phyloP scores from a whole-genome alignment of 2,888 invertebrate genomes.

The Tetragonisca angustula region DNA sequence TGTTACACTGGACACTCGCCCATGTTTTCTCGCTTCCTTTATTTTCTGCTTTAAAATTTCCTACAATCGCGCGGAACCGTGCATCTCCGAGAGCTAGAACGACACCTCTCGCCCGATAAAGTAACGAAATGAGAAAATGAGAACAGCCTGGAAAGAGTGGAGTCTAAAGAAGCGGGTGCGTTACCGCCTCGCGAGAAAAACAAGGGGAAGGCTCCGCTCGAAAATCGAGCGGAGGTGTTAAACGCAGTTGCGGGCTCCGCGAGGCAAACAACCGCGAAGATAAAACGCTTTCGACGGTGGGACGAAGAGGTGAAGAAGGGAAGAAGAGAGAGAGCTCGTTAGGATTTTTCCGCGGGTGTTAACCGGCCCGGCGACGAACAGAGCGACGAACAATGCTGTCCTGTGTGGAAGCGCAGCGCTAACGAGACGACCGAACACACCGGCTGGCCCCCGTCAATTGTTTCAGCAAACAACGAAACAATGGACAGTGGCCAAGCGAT shows the following conservation, averaged over 20 bases:
- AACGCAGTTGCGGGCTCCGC: constrained; percentile 48
- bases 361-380: constrained; percentile 75
- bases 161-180: neutral
- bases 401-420: constrained; percentile 77
- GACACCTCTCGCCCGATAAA: too few species aligned
- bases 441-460: constrained; percentile 83
- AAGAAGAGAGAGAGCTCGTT: constrained; percentile 75
- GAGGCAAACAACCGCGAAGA: constrained; percentile 33
- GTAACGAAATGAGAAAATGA: neutral
- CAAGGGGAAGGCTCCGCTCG: constrained; percentile 30
- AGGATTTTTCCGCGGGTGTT: constrained; percentile 83
- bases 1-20: too few species aligned
- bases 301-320: neutral
- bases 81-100: too few species aligned
- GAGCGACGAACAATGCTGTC: constrained; percentile 76
- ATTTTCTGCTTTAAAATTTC: too few species aligned
- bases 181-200: constrained; percentile 38
- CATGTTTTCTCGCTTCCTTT: too few species aligned
- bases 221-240: constrained; percentile 71
- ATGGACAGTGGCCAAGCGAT: constrained; percentile 79
- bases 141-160: neutral
- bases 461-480: constrained; percentile 80
- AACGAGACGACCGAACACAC: constrained; percentile 82
- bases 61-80: too few species aligned
- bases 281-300: constrained; percentile 1